Evolutionary conservation across 2,797 vertebrate genomes (phyloP), one percentile per base, ranked within the genome.

Genomic region (Helostoma temminkii): DNA sequence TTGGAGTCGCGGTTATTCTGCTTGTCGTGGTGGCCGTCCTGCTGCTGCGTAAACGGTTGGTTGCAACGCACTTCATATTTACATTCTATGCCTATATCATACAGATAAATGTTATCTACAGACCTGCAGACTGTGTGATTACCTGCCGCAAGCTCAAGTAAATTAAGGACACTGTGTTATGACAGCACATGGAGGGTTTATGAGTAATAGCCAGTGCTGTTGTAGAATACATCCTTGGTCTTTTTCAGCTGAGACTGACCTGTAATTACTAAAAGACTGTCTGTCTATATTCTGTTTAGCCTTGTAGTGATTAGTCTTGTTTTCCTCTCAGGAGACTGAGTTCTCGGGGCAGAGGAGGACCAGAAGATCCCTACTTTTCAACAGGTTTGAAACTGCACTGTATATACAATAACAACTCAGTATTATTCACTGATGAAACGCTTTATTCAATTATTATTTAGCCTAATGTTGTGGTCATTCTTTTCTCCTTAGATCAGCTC

Each of bases 281-380:
- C 70, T 36, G 67, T 66, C 75, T 89, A 64, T 62, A 56, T 82
- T 74, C 50, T 81, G 67, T 66, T 41, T 60, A 66, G 68, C 70
- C 66, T 24, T 41, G 8, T 63, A 55, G 76, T 87, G 67, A 90
- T 85, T 62, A 45, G 74, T 78, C 16, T 25, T 80, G 56, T 89
- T 87, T 86, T 78, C 56, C 26, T 80, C 65, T 39, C 85, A 99
- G 98, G 91, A 95, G 88, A 81, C 92, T 92, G 77, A 93, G 76
- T 43, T 84, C 91, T 1, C 93, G 81, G 6, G 87, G 93, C 0
- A 94, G 94, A 16, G 94, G 96, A 66, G 95, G 96, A 0, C 66
- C 95, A 0, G 97, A 98, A 71, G 97, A 97, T 0, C 95, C 97
- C 22, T 98, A 97, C 81, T 98, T 98, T 81, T 94, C 96, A 64